phyloP scores from a whole-genome alignment of 2,113 vertebrate genomes.

The Gnathonemus echidnorhynchus region DNA sequence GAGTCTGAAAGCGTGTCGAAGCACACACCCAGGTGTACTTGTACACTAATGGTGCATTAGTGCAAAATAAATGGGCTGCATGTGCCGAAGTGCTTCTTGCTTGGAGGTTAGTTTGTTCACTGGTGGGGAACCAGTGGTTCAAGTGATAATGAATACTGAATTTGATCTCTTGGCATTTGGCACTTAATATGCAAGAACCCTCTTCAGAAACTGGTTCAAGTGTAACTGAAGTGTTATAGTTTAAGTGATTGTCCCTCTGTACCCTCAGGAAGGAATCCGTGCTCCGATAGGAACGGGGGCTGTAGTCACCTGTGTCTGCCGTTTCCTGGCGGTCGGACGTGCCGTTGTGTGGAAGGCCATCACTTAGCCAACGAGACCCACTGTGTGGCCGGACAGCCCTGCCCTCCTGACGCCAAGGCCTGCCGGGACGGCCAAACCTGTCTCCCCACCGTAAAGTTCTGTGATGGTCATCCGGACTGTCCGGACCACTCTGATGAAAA shows the following conservation, averaged over 20 bases:
- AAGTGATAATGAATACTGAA: not conserved
- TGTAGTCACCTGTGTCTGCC: slow-evolving; percentile 80
- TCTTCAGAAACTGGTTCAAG: not conserved
- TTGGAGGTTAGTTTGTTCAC: not conserved
- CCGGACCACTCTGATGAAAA: slow-evolving; percentile 71
- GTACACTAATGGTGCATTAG: too few relatives aligned
- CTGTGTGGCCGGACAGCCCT: slow-evolving; percentile 47
- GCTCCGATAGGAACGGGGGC: slow-evolving; percentile 65
- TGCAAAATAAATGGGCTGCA: not conserved
- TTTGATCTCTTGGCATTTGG: not conserved
- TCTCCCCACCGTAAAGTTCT: slow-evolving; percentile 58
- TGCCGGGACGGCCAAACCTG: slow-evolving; percentile 68
- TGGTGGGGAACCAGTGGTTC: not conserved
- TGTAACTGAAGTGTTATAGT: not conserved
- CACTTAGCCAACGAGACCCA: slow-evolving; percentile 33
- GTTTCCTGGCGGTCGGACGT: slow-evolving; percentile 63
- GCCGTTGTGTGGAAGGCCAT: slow-evolving; percentile 63
- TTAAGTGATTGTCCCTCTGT: not conserved
- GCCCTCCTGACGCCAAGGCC: slow-evolving; percentile 36
- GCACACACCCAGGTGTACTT: too few relatives aligned
- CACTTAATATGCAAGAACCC: not conserved
- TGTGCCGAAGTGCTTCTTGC: not conserved
- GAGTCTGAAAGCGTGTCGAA: not conserved
- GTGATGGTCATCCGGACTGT: slow-evolving; percentile 62
- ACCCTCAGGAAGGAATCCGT: slow-evolving; percentile 64